Conservation (phyloP, 2,113 vertebrate genomes). For the Miniopterus natalensis region DNA sequence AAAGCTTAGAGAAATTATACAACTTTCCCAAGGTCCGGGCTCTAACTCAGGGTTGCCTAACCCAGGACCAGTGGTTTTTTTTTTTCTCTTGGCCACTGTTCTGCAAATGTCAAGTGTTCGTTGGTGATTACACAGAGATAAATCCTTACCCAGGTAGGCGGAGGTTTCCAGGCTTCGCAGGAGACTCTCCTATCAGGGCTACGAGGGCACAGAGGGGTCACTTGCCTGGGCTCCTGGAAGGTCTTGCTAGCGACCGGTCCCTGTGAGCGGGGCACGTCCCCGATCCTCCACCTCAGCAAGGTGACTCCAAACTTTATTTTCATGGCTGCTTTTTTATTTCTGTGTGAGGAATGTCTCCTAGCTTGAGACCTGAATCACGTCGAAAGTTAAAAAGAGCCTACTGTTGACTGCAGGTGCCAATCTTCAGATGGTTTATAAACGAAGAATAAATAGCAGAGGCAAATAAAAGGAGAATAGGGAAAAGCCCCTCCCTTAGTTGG, state of each 20-base stretch:
- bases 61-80: no score
- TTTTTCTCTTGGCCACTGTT: neutral
- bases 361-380: neutral
- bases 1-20: neutral
- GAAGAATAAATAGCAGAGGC: neutral
- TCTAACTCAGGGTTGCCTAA: neutral
- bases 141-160: no score
- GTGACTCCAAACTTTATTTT: neutral
- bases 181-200: neutral
- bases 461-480: neutral
- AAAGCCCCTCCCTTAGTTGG: neutral
- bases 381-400: slow-evolving; percentile 9
- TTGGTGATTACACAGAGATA: neutral
- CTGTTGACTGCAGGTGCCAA: neutral
- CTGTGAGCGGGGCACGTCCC: neutral
- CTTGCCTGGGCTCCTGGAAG: neutral
- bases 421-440: neutral
- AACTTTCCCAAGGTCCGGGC: neutral
- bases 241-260: neutral
- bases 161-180: neutral
- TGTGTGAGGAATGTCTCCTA: neutral
- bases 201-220: accelerated
- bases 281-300: neutral
- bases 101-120: accelerated
- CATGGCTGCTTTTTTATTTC: neutral